Base-by-base conservation (phyloP, 1,140 invertebrate genomes). In the Dendroctonus valens region DNA sequence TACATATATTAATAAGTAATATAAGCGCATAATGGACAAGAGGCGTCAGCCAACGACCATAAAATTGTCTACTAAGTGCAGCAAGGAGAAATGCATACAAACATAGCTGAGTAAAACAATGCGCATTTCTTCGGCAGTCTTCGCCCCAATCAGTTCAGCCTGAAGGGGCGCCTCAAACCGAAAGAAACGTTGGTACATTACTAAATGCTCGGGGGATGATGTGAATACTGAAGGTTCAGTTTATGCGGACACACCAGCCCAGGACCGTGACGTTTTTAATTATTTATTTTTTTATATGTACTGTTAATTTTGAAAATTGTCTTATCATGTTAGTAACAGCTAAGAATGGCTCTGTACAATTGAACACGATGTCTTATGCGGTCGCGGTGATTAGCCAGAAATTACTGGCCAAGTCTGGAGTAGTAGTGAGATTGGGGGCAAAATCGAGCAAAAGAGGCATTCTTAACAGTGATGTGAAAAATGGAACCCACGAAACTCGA, bases 221-320 rank as follows among this genome's bases (percentile, higher is more conserved):
- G 68, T 72, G 71, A 73, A 73, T 74, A 74, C 70, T 72, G 71
- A 63, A 73, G 69, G 67, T 71, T 72, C 67, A 65, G 70, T 61
- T 68, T 52, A 64, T 55, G 59, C 50, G 54, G 41, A 46, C 60
- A 55, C 52, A 50, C n/a, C n/a, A 12, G 44, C 50, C 41, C n/a
- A 44, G 51, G 53, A 48, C 39, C 66, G 57, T 59, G 54, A 57
- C 54, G 40, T 62, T 50, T 49, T 60, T 46, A 14, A 48, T 39
- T 49, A 14, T 12, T 26, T 54, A 41, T 55, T 55, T 60, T 58
- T 7, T 6, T 42, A 58, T n/a, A 42, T 9, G 37, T 49, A 60
- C 58, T 60, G 44, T 8, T 26, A 58, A 58, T 41, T 58, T 58
- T 44, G 39, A 14, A 61, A 59, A 50, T 37, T 40, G 14, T 48